A percentile compares a stretch with the other conserved stretches of the same genome.
Conservation (phyloP, 2,888 invertebrate species). For the Eupithecia dodoneata region DNA sequence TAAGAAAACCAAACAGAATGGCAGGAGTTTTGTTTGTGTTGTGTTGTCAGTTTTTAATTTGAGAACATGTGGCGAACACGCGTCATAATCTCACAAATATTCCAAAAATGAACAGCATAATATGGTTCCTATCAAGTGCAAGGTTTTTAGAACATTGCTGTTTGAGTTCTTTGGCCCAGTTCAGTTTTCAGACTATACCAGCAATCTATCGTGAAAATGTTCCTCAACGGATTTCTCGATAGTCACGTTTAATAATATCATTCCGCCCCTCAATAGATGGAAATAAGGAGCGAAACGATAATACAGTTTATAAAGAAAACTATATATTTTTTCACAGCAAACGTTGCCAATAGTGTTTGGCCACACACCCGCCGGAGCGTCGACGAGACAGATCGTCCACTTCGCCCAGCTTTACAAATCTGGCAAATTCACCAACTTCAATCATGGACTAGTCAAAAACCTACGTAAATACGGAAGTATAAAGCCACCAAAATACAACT, state of each 20-base stretch:
- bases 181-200: too few relatives aligned
- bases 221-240: too few relatives aligned
- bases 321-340: slow-evolving; percentile 59
- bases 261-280: too few relatives aligned
- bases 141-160: background rate
- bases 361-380: slow-evolving; percentile 80
- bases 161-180: too few relatives aligned
- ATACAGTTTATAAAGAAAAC: background rate
- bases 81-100: background rate
- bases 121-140: background rate
- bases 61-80: background rate
- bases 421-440: slow-evolving; percentile 78
- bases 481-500: slow-evolving; percentile 80
- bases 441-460: slow-evolving; percentile 76
- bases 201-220: too few relatives aligned
- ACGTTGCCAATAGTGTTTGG: slow-evolving; percentile 79
- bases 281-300: too few relatives aligned
- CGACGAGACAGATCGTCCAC: slow-evolving; percentile 79
- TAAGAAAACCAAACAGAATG: slow-evolving; percentile 48
- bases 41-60: background rate
- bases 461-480: slow-evolving; percentile 71
- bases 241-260: too few relatives aligned
- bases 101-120: background rate
- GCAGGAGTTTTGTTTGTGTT: background rate
- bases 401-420: slow-evolving; percentile 78